A percentile compares a stretch with the other conserved stretches of the same genome.
These are phyloP conservation scores for Gracilinanus agilis DNA, from an alignment of 2,113 vertebrate genomes.

Conservation along the genomic window DNA sequence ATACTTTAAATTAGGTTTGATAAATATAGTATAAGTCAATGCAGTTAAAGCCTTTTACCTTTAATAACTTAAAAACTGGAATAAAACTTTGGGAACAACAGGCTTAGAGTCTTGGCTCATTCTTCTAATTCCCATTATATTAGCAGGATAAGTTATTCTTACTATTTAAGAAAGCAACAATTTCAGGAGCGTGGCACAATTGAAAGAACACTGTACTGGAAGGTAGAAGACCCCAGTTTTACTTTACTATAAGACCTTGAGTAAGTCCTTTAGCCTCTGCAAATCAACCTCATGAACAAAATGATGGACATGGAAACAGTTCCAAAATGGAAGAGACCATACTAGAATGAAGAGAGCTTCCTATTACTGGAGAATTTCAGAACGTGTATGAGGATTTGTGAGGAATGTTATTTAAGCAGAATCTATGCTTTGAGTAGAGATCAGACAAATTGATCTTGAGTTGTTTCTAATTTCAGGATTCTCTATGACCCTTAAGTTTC, in stretches of 20 bases:
- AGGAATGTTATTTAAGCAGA: not conserved
- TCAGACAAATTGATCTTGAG: not conserved
- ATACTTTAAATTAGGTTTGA: not conserved
- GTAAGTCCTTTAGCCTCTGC: not conserved
- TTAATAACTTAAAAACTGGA: not conserved
- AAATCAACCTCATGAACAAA: constrained; percentile 12
- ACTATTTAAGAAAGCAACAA: not conserved
- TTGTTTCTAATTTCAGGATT: not conserved
- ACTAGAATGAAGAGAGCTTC: not conserved
- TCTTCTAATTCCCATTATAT: not conserved
- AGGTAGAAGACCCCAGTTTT: not conserved
- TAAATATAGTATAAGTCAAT: not conserved
- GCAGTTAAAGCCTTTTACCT: not conserved
- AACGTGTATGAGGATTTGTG: not conserved
- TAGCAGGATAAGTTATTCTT: not conserved
- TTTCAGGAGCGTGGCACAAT: not conserved
- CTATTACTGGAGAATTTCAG: not conserved
- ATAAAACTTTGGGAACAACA: not conserved
- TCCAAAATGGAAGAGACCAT: not conserved
- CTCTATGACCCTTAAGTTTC: not conserved
- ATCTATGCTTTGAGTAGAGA: not conserved
- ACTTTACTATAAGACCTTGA: not conserved
- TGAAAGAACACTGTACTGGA: not conserved
- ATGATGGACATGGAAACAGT: not conserved
- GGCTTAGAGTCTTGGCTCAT: not conserved